phyloP scores from a whole-genome alignment of 2,797 vertebrate species.

The Notolabrus celidotus region DNA sequence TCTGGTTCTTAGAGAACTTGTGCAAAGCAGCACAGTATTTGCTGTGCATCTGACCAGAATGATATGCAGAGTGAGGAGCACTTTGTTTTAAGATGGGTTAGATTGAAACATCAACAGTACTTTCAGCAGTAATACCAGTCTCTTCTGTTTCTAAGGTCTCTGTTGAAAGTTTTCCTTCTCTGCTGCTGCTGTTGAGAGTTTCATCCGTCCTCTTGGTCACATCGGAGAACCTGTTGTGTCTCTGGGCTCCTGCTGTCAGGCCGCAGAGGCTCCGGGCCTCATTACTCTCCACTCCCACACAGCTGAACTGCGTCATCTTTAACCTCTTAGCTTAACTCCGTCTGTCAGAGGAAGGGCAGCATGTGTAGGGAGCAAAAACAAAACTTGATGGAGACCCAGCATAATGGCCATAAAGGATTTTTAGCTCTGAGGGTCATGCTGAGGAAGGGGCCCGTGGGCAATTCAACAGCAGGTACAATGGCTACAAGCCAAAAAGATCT shows the following conservation, averaged over 20 bases:
- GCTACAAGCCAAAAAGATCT: conserved; percentile 40
- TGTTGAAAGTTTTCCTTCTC: conserved; percentile 16
- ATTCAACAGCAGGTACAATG: conserved; percentile 61
- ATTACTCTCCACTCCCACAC: conserved; percentile 75
- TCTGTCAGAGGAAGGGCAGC: conserved; percentile 75
- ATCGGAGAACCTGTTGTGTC: conserved; percentile 63
- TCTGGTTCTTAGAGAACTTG: conserved; percentile 29
- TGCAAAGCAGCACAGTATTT: neutral
- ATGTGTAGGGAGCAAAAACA: conserved; percentile 73
- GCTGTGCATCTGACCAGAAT: neutral
- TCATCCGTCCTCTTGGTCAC: conserved; percentile 53
- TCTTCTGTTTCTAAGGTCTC: conserved; percentile 19
- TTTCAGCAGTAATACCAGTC: neutral
- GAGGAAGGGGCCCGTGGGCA: conserved; percentile 8
- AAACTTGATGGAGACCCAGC: conserved; percentile 73
- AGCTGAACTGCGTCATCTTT: conserved; percentile 82
- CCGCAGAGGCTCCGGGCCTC: conserved; percentile 61
- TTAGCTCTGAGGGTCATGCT: conserved; percentile 41
- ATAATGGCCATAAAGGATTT: conserved; percentile 57
- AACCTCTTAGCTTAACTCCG: conserved; percentile 76
- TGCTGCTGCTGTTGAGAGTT: conserved; percentile 47
- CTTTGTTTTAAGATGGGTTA: neutral
- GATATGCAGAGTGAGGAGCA: neutral
- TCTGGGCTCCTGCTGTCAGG: conserved; percentile 57
- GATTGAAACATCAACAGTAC: conserved; percentile 17